Percentiles rank a stretch among this genome's conserved stretches.
Conservation (phyloP, 2,888 invertebrate genomes). For the Troilus luridus region DNA sequence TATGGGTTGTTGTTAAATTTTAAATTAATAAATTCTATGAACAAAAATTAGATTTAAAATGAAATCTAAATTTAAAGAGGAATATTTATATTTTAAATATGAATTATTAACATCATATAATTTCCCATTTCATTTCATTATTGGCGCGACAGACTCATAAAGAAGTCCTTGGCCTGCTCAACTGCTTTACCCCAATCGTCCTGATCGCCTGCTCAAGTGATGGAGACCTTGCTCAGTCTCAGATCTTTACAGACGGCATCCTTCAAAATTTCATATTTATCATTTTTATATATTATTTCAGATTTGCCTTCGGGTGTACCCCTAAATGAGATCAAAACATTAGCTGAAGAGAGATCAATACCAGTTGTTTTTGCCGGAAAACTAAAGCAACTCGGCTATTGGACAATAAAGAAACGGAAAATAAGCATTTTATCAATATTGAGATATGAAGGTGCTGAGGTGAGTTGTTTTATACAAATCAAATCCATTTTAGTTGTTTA, state of each 20-base stretch:
- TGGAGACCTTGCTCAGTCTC: too few species aligned
- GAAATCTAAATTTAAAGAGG: neutral
- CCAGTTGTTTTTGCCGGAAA: slow-evolving; percentile 75
- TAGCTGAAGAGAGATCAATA: slow-evolving; percentile 71
- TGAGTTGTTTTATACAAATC: slow-evolving; percentile 56
- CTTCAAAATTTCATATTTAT: neutral
- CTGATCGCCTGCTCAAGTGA: too few species aligned
- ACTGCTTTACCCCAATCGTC: too few species aligned
- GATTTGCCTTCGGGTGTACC: slow-evolving; percentile 49
- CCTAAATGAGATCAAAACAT: slow-evolving; percentile 46
- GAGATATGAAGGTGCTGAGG: slow-evolving; percentile 77
- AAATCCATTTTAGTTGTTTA: neutral
- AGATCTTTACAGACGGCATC: too few species aligned
- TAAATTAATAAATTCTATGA: too few species aligned
- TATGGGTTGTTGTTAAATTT: too few species aligned
- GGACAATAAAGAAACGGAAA: slow-evolving; percentile 74
- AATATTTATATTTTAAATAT: neutral
- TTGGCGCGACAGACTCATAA: too few species aligned
- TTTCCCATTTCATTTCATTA: too few species aligned
- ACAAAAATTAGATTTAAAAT: too few species aligned
- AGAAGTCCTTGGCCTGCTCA: too few species aligned
- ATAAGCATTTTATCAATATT: slow-evolving; percentile 76
- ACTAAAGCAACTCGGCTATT: slow-evolving; percentile 73
- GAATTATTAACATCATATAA: neutral
- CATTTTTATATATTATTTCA: neutral